Evolutionary conservation across 2,797 vertebrate genomes (phyloP).

Genomic region (Parambassis ranga): DNA sequence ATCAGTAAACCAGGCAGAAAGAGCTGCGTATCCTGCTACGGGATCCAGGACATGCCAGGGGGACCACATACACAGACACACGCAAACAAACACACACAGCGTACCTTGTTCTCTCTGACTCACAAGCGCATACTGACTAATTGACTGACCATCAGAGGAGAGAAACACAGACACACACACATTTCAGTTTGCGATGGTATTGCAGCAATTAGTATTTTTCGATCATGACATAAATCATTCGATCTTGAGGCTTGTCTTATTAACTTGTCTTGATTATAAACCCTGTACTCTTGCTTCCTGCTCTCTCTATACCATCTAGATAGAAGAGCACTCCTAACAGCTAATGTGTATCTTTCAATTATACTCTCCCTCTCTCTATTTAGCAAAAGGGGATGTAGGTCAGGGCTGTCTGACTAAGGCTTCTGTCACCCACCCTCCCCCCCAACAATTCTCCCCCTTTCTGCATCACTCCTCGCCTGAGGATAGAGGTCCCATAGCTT

Average conservation of each 20-base stretch:
- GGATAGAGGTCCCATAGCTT: conserved; percentile 89
- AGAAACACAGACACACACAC: conserved; percentile 18
- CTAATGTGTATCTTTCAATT: conserved; percentile 53
- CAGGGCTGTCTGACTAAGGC: conserved; percentile 91
- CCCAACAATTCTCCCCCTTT: conserved; percentile 78
- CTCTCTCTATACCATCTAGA: background rate
- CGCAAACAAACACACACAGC: conserved; percentile 1
- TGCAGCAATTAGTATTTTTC: conserved; percentile 2
- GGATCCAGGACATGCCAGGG: conserved; percentile 79
- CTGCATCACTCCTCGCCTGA: conserved; percentile 80
- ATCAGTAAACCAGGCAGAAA: conserved; percentile 93
- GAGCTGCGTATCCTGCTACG: conserved; percentile 64
- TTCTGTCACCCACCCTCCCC: conserved; percentile 84
- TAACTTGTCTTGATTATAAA: too few species aligned
- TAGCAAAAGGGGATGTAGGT: conserved; percentile 86
- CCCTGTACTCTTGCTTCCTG: background rate
- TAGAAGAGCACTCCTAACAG: conserved; percentile 10
- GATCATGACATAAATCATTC: conserved; percentile 4
- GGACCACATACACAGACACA: conserved; percentile 50
- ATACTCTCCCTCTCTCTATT: conserved; percentile 45
- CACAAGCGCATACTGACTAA: conserved; percentile 39
- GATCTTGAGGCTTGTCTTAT: background rate
- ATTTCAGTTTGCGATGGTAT: background rate
- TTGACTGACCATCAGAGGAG: conserved; percentile 51
- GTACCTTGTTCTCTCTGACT: conserved; percentile 51